phyloP scores from a whole-genome alignment of 2,113 vertebrate species.

The Sardina pilchardus region DNA sequence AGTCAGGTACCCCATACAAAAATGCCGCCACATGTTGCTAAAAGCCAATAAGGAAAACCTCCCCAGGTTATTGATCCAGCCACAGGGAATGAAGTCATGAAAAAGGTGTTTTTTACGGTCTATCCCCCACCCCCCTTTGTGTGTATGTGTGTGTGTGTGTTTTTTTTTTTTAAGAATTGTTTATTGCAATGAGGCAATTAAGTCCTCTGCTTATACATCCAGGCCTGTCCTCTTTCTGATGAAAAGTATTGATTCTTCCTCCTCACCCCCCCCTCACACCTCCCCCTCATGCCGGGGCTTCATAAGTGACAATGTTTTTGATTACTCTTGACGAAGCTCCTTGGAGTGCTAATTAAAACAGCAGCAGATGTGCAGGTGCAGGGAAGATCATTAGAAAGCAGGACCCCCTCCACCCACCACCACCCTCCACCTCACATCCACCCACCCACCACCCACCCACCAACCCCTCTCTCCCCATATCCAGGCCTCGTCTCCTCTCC shows the following conservation, averaged over 20 bases:
- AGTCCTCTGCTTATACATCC: conserved; percentile 76
- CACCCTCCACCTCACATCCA: conserved; percentile 16
- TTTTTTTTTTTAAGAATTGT: conserved; percentile 60
- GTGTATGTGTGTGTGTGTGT: conserved; percentile 17
- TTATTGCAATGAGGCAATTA: conserved; percentile 88
- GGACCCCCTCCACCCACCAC: conserved; percentile 45
- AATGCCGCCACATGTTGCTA: conserved; percentile 79
- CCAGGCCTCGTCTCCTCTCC: background rate
- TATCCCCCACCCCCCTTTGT: background rate
- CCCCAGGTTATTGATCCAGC: background rate
- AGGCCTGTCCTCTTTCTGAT: conserved; percentile 82
- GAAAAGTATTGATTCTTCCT: conserved; percentile 85
- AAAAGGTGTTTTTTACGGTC: conserved; percentile 70
- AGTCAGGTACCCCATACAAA: conserved; percentile 67
- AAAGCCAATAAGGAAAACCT: conserved; percentile 50
- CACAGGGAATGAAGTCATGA: conserved; percentile 76
- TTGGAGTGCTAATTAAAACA: conserved; percentile 95
- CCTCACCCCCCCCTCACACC: conserved; percentile 63
- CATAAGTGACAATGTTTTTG: conserved; percentile 92
- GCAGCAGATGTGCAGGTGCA: conserved; percentile 88
- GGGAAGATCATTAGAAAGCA: conserved; percentile 82
- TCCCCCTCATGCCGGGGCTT: conserved; percentile 55
- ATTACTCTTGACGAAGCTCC: conserved; percentile 89
- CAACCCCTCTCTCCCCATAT: background rate
- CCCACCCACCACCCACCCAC: background rate